Evolutionary conservation across 2,113 vertebrate species (phyloP).

Genomic region (Trichechus manatus): DNA sequence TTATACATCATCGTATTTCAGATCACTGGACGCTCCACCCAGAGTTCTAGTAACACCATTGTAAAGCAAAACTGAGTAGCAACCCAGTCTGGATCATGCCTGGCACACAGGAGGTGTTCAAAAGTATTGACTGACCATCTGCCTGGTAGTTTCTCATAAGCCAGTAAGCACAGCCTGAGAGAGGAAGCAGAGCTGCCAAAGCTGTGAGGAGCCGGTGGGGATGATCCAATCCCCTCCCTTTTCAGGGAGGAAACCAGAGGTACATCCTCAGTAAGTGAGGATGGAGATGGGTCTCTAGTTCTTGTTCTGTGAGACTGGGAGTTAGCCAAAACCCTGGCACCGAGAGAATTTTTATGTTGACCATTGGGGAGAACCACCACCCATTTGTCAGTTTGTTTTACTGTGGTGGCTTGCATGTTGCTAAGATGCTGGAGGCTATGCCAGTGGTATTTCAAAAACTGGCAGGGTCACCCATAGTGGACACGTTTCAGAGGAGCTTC

Average conservation of each 20-base stretch:
- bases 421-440: neutral
- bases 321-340: neutral
- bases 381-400: neutral
- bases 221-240: fast-evolving
- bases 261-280: neutral
- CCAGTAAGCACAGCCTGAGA: neutral
- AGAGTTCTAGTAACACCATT: neutral
- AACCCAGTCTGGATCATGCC: neutral
- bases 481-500: neutral
- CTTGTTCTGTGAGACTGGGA: neutral
- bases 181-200: neutral
- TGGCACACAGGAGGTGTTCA: neutral
- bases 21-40: neutral
- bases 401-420: neutral
- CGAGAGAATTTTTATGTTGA: neutral
- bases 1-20: neutral
- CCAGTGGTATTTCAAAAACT: neutral
- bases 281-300: neutral
- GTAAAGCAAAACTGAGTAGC: slow-evolving; percentile 7
- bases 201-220: too few species aligned
- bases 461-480: neutral
- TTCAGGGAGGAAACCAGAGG: neutral
- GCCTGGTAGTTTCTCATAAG: neutral
- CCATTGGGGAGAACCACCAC: neutral
- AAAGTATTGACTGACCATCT: neutral